These are phyloP conservation scores for Leptinotarsa lineolata DNA, from an alignment of 1,140 invertebrate genomes.

Conservation along the genomic window DNA sequence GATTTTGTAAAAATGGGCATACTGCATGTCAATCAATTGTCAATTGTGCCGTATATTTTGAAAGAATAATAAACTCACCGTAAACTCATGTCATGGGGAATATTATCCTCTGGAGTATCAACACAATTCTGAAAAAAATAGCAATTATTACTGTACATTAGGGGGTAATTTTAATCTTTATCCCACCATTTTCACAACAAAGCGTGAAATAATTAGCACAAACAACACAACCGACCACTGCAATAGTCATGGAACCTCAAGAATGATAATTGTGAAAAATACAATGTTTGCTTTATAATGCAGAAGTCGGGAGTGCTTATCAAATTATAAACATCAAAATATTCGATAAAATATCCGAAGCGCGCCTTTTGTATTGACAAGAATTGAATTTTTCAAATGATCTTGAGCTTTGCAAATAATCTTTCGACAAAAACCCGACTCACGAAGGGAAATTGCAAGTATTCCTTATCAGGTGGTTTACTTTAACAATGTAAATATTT, in stretches of 20 bases:
- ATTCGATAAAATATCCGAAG: conserved; percentile 31
- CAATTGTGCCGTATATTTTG: too few relatives aligned
- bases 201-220: too few relatives aligned
- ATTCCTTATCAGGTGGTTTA: conserved; percentile 24
- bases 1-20: too few relatives aligned
- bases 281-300: conserved; percentile 28
- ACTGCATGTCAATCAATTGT: too few relatives aligned
- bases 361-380: conserved; percentile 27
- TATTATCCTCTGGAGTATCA: conserved; percentile 4
- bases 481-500: conserved; percentile 23
- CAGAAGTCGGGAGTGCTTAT: conserved; percentile 42
- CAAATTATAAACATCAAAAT: conserved; percentile 39
- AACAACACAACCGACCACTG: not conserved
- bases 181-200: too few relatives aligned
- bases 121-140: conserved; percentile 7
- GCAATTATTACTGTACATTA: too few relatives aligned
- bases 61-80: conserved; percentile 19
- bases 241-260: not conserved
- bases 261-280: conserved; percentile 26
- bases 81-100: conserved; percentile 21
- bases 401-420: conserved; percentile 15
- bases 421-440: not conserved
- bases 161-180: not conserved
- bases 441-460: not conserved
- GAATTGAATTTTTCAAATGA: conserved; percentile 21